Conservation (phyloP, 1,140 invertebrate genomes). For the Drosophila micromelanica region DNA sequence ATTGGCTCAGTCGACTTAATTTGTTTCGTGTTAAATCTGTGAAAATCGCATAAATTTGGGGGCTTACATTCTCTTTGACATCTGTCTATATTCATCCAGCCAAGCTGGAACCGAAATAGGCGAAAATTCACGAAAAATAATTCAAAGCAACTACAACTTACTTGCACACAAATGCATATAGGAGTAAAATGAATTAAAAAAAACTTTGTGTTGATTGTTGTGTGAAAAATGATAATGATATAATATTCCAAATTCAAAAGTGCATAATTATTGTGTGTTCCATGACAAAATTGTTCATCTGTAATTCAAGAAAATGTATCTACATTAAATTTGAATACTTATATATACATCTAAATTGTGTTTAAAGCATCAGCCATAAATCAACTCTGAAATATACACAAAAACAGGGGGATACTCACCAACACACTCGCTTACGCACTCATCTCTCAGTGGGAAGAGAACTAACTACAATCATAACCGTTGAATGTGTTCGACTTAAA, state of each 20-base stretch:
- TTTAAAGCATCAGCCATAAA: slow-evolving; percentile 28
- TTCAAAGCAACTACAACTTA: too few relatives aligned
- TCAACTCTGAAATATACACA: slow-evolving; percentile 15
- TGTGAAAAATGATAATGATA: background rate
- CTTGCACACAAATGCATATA: background rate
- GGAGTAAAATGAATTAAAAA: background rate
- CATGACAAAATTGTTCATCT: background rate
- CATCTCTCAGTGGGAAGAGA: background rate
- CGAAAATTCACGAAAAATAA: too few relatives aligned
- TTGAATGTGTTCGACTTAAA: background rate
- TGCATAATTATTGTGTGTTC: background rate
- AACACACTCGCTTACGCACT: background rate
- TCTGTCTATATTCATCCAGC: too few relatives aligned
- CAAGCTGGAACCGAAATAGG: too few relatives aligned
- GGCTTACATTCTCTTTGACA: background rate
- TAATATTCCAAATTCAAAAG: background rate
- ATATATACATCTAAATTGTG: slow-evolving; percentile 14
- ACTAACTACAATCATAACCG: background rate
- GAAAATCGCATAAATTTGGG: background rate
- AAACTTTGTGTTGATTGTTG: background rate
- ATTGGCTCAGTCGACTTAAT: background rate
- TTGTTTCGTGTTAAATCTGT: background rate
- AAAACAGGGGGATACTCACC: slow-evolving; percentile 1
- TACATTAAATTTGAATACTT: slow-evolving; percentile 21
- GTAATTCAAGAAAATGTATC: slow-evolving; percentile 38